Conservation (phyloP, 2,797 vertebrate genomes). For the Petrocephalus schoutedeni region DNA sequence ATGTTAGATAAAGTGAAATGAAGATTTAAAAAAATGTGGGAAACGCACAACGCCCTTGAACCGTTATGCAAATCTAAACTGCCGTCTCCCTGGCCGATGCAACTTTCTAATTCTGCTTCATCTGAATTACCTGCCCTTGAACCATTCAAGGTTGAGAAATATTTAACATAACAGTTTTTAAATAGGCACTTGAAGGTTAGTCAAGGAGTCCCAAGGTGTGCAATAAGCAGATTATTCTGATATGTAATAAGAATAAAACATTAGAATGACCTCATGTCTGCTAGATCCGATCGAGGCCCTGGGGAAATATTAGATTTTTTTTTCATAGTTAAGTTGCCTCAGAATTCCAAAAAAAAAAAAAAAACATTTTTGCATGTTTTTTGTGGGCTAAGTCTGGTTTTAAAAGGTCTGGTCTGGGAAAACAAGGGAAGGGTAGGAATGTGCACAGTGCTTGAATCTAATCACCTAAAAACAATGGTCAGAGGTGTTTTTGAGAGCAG, state of each 20-base stretch:
- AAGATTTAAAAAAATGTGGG: neutral
- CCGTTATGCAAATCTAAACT: slow-evolving; percentile 52
- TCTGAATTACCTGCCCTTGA: slow-evolving; percentile 42
- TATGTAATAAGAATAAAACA: slow-evolving; percentile 18
- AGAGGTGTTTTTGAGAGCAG: neutral
- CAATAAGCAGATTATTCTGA: slow-evolving; percentile 25
- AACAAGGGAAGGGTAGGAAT: neutral
- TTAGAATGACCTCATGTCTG: slow-evolving; percentile 24
- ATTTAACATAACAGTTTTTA: slow-evolving; percentile 50
- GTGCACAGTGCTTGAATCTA: neutral
- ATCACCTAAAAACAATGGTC: neutral
- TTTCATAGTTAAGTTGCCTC: slow-evolving; percentile 9
- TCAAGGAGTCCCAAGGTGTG: slow-evolving; percentile 18
- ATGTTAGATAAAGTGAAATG: neutral
- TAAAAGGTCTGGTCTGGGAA: neutral
- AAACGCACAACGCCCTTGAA: neutral
- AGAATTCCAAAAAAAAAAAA: neutral
- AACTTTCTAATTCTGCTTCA: slow-evolving; percentile 39
- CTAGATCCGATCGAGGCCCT: slow-evolving; percentile 9
- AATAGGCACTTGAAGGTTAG: slow-evolving; percentile 15
- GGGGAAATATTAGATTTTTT: slow-evolving; percentile 15
- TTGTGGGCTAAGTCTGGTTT: neutral
- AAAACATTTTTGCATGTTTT: neutral
- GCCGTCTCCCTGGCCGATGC: slow-evolving; percentile 27
- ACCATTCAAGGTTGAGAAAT: slow-evolving; percentile 34